Evolutionary conservation across 2,797 vertebrate species (phyloP).

Genomic region (Sebastes cheni): DNA sequence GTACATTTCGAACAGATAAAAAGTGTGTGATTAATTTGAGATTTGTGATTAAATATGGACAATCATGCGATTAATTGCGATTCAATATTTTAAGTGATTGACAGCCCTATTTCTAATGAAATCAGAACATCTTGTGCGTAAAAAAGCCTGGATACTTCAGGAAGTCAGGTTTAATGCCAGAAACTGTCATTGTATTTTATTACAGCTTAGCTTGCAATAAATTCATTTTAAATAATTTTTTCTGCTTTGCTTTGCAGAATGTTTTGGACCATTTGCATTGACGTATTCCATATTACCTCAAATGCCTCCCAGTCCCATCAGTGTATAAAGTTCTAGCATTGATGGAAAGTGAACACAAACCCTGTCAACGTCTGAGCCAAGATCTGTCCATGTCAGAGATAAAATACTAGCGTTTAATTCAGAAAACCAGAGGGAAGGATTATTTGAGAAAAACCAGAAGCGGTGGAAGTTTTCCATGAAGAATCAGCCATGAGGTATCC

Average conservation of each 20-base stretch:
- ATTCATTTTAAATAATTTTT: background rate
- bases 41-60: too few relatives aligned
- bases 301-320: conserved; percentile 6
- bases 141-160: background rate
- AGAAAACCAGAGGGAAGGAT: background rate
- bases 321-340: background rate
- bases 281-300: conserved; percentile 1
- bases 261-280: background rate
- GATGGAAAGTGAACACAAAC: background rate
- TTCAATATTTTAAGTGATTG: too few relatives aligned
- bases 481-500: background rate
- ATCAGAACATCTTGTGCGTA: background rate
- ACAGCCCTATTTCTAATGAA: background rate
- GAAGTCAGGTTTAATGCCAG: background rate
- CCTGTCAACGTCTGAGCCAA: conserved; percentile 9
- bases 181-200: background rate
- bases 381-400: conserved; percentile 2
- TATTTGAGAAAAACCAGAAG: conserved; percentile 12
- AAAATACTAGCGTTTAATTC: background rate
- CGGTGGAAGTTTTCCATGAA: background rate
- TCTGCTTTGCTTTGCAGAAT: background rate
- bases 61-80: too few relatives aligned
- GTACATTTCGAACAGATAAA: too few relatives aligned
- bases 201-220: background rate
- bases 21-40: too few relatives aligned